Conservation (phyloP, 1,140 invertebrate genomes). For the Lasioglossum baleicum region DNA sequence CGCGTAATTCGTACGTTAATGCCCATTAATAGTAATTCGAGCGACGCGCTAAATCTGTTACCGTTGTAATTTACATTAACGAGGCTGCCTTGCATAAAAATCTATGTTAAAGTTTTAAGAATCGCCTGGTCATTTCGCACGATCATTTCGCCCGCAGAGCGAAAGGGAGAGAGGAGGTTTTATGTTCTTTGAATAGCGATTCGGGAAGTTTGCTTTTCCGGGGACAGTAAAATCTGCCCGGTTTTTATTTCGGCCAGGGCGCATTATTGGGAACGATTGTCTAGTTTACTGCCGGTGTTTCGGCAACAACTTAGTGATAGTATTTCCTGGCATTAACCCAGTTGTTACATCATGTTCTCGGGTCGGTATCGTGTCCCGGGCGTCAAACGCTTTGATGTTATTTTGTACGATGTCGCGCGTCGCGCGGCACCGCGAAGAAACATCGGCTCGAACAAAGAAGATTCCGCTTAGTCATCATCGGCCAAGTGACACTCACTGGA, state of each 20-base stretch:
- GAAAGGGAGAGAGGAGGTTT: not conserved
- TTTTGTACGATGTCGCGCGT: slow-evolving; percentile 1
- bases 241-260: not conserved
- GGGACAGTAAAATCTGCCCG: not conserved
- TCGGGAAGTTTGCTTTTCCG: not conserved
- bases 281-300: slow-evolving; percentile 16
- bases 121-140: not conserved
- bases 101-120: not conserved
- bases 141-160: not conserved
- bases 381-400: not conserved
- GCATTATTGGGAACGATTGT: slow-evolving; percentile 11
- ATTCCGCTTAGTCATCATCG: not conserved
- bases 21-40: not conserved
- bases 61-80: not conserved
- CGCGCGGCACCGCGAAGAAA: not conserved
- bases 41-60: not conserved
- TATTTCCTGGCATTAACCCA: slow-evolving; percentile 18
- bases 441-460: not conserved
- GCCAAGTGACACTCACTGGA: too few species aligned
- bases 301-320: slow-evolving; percentile 27
- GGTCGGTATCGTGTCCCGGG: not conserved
- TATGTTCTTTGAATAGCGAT: not conserved
- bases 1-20: not conserved
- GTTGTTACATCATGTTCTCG: not conserved
- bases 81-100: not conserved